Base-by-base conservation (phyloP, 2,888 invertebrate genomes). In the Amblyjoppa proteus region DNA sequence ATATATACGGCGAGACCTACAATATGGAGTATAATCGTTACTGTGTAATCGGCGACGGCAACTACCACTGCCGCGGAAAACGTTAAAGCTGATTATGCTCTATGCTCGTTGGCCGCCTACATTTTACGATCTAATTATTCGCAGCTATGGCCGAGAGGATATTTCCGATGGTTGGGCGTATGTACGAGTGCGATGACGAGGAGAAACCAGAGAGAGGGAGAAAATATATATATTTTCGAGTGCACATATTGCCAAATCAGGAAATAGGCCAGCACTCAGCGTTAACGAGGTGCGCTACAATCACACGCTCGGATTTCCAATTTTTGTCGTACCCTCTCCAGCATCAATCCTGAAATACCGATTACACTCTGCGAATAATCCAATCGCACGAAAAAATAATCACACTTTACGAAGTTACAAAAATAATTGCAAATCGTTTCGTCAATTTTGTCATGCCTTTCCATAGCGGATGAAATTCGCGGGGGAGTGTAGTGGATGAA, bases 41-140 rank as follows among this genome's bases (percentile, higher is more conserved):
- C 88, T 53, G 31, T 34, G 77, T 76, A 76, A 74, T 66, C 68
- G 77, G 7, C 77, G 56, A 28, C 28, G 20, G 25, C 64, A 31
- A 64, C 38, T 53, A 20, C 53, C 34, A 38, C 53, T 25, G 41
- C 53, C n/a, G 88, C 45, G 86, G 81, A 84, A 87, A 73, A 85
- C 86, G 86, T 89, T 77, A 89, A 90, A 91, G 90, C 88, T 91
- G 89, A 91, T 92, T 91, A 90, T 88, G 41, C 41, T 56, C n/a
- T 25, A 68, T 53, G 41, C 53, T 25, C 16, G 58, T 31, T 0
- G 28, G 2, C 4, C 49, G 49, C 34, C 69, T 81, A 84, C 82
- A 85, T 85, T 87, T 88, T 88, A 88, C 84, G 87, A 89, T 88
- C 87, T 88, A 89, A 92, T 91, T 90, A 90, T 91, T 89, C 88